Percentiles rank a stretch among this genome's conserved stretches.
phyloP scores from a whole-genome alignment of 2,888 invertebrate genomes.

The Napeogenes sylphis region DNA sequence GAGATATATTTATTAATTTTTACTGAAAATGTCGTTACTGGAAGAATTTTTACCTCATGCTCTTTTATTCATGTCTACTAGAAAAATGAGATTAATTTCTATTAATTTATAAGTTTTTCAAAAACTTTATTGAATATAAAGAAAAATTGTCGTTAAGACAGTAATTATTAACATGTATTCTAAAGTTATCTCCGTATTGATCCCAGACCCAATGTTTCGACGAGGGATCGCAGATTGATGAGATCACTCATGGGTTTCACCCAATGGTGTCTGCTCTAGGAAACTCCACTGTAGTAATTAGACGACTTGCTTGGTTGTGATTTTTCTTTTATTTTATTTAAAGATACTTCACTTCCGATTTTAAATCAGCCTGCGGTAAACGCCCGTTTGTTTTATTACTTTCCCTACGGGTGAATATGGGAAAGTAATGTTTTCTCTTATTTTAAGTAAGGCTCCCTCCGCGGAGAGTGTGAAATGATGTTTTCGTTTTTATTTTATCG shows the following conservation, averaged over 20 bases:
- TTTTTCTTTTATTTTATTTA: too few relatives aligned
- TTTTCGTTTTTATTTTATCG: slow-evolving; percentile 48
- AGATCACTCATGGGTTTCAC: slow-evolving; percentile 32
- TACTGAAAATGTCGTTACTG: too few relatives aligned
- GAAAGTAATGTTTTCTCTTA: slow-evolving; percentile 39
- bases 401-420: slow-evolving; percentile 37
- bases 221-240: slow-evolving; percentile 67
- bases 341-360: not conserved
- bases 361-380: slow-evolving; percentile 10
- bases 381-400: slow-evolving; percentile 37
- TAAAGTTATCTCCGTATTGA: slow-evolving; percentile 50
- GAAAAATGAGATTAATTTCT: too few relatives aligned
- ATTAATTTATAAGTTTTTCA: too few relatives aligned
- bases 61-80: too few relatives aligned
- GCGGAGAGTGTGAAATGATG: slow-evolving; percentile 52
- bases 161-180: too few relatives aligned
- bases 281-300: too few relatives aligned
- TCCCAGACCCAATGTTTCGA: slow-evolving; percentile 62
- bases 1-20: slow-evolving; percentile 12
- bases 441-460: slow-evolving; percentile 39
- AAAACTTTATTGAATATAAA: too few relatives aligned
- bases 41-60: too few relatives aligned
- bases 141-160: too few relatives aligned
- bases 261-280: too few relatives aligned
- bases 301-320: too few relatives aligned